phyloP scores from a whole-genome alignment of 2,797 vertebrate species.

The Betta splendens region DNA sequence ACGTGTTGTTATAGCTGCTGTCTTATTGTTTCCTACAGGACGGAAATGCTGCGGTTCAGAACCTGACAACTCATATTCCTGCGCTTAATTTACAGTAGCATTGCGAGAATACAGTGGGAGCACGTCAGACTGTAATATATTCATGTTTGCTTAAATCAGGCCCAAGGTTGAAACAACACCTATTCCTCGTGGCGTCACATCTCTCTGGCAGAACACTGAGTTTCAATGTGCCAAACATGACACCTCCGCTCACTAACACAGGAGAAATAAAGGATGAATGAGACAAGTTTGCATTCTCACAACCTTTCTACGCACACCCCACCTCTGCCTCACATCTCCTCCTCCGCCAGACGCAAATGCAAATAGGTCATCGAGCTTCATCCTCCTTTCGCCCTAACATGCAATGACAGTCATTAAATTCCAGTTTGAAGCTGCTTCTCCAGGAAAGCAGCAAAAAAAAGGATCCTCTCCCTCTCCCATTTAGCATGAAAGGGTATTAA shows the following conservation, averaged over 20 bases:
- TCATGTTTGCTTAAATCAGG: constrained; percentile 81
- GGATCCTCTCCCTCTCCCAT: constrained; percentile 65
- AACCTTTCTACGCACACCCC: constrained; percentile 46
- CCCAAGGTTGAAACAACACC: constrained; percentile 83
- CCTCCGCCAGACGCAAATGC: constrained; percentile 74
- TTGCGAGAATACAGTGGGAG: constrained; percentile 60
- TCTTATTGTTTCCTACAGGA: constrained; percentile 29
- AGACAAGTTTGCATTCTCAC: constrained; percentile 71
- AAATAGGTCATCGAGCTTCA: constrained; percentile 81
- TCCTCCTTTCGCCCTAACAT: constrained; percentile 75
- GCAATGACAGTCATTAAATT: constrained; percentile 81
- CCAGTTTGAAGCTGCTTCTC: constrained; percentile 50
- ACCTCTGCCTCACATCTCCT: constrained; percentile 49
- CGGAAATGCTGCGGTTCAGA: constrained; percentile 53
- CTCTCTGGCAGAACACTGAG: constrained; percentile 74
- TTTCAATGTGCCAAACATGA: constrained; percentile 76
- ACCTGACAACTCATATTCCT: constrained; percentile 68
- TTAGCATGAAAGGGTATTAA: constrained; percentile 78
- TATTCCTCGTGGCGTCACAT: constrained; percentile 79
- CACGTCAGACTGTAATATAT: constrained; percentile 76
- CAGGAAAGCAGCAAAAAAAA: constrained; percentile 40
- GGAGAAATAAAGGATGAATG: constrained; percentile 76
- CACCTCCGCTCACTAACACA: constrained; percentile 77
- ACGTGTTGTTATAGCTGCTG: constrained; percentile 28
- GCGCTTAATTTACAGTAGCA: constrained; percentile 66